phyloP scores from a whole-genome alignment of 2,797 vertebrate species.

The Falco columbarius region DNA sequence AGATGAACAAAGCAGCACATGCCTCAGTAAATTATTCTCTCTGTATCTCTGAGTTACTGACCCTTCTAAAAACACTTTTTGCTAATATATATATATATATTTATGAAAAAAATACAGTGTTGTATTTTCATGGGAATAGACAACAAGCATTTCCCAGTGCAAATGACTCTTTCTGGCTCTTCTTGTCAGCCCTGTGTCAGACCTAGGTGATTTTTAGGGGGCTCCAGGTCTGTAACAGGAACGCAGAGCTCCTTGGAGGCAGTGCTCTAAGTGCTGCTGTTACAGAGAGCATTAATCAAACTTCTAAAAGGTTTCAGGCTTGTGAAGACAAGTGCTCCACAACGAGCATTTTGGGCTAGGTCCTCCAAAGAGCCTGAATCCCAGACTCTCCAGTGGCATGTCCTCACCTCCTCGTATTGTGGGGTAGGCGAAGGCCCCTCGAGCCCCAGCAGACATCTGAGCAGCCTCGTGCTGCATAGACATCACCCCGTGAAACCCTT shows the following conservation, averaged over 20 bases:
- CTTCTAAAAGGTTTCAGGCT: background rate
- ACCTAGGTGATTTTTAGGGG: background rate
- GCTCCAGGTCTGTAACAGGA: slow-evolving; percentile 1
- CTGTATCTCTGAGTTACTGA: slow-evolving; percentile 67
- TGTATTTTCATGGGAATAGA: slow-evolving; percentile 60
- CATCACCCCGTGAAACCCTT: background rate
- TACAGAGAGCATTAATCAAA: background rate
- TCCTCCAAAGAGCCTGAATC: background rate
- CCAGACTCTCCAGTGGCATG: background rate
- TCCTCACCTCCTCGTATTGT: background rate
- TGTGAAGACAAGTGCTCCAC: background rate
- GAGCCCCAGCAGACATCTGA: background rate
- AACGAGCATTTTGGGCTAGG: background rate
- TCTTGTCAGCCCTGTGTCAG: slow-evolving; percentile 15
- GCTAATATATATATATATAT: background rate
- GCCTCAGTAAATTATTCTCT: slow-evolving; percentile 63
- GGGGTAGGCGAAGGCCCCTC: background rate
- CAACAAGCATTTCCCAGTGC: slow-evolving; percentile 50
- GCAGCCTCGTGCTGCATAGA: background rate
- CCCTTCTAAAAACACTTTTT: slow-evolving; percentile 66
- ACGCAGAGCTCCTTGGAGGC: background rate
- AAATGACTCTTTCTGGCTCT: slow-evolving; percentile 24
- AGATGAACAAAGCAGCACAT: slow-evolving; percentile 48
- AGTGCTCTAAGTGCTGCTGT: background rate
- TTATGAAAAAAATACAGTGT: background rate